These are phyloP conservation scores for Neopipo cinnamomea DNA, from an alignment of 2,113 vertebrate genomes.

Conservation along the genomic window DNA sequence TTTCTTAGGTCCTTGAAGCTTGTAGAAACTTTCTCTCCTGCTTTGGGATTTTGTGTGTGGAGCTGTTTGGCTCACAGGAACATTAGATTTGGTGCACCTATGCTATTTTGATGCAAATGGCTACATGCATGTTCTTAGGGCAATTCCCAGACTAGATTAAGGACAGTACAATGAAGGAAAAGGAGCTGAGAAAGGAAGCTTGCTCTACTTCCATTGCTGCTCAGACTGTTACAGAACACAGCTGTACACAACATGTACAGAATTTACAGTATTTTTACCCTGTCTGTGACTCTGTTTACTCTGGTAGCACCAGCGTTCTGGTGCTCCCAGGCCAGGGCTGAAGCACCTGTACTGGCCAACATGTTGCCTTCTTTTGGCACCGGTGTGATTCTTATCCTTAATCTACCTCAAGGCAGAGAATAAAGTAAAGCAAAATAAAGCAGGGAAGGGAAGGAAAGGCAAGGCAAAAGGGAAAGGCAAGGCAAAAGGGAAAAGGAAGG, in stretches of 20 bases:
- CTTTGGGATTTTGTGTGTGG: neutral
- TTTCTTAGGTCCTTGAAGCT: neutral
- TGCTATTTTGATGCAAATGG: neutral
- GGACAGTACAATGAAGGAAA: neutral
- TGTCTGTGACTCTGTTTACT: neutral
- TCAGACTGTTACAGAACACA: neutral
- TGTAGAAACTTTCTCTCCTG: neutral
- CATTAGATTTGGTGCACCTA: neutral
- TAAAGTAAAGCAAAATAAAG: neutral
- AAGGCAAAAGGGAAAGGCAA: too few species aligned
- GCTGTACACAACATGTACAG: neutral
- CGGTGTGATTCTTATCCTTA: neutral
- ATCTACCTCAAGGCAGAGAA: neutral
- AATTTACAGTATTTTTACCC: neutral
- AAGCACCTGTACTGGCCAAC: neutral
- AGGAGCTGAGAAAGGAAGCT: neutral
- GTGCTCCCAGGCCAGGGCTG: neutral
- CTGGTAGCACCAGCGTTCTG: neutral
- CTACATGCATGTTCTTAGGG: neutral
- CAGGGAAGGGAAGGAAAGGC: too few species aligned
- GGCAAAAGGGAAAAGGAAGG: too few species aligned
- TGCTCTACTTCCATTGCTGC: neutral
- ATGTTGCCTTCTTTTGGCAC: neutral
- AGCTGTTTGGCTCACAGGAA: neutral
- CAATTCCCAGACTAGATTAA: neutral